Conservation (phyloP, 2,888 invertebrate species). For the Andrena bicolor region DNA sequence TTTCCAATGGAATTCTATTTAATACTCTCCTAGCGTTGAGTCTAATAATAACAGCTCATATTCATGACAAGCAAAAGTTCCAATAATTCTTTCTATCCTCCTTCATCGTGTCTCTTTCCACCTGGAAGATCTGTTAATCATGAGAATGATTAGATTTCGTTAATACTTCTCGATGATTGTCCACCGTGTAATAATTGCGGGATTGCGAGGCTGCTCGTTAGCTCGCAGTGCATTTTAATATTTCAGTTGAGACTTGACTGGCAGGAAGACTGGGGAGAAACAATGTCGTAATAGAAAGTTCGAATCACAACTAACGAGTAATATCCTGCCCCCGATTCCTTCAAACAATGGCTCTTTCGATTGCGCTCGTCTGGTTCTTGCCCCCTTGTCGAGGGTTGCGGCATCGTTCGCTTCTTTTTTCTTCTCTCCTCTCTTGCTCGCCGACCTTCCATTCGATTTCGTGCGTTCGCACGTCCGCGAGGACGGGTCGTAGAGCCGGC, state of each 20-base stretch:
- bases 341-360: constrained; percentile 54
- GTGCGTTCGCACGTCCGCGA: background rate
- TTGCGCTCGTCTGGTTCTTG: constrained; percentile 45
- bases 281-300: constrained; percentile 56
- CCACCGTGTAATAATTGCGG: constrained; percentile 17
- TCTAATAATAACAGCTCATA: too few species aligned
- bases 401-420: background rate
- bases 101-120: background rate
- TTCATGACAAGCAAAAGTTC: background rate
- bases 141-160: background rate
- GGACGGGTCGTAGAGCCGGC: background rate
- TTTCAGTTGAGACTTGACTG: constrained; percentile 25
- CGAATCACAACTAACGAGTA: constrained; percentile 61
- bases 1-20: too few species aligned
- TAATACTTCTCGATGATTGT: constrained; percentile 2
- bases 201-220: constrained; percentile 30
- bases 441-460: constrained; percentile 25
- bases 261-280: constrained; percentile 35
- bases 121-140: background rate
- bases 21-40: too few species aligned
- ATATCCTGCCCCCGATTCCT: constrained; percentile 59
- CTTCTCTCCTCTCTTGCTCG: background rate
- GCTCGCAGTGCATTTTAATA: constrained; percentile 39
- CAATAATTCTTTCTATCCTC: background rate
- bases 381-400: constrained; percentile 27